Evolutionary conservation across 1,140 invertebrate genomes (phyloP).

Genomic region (Drosophila pseudoananassae): DNA sequence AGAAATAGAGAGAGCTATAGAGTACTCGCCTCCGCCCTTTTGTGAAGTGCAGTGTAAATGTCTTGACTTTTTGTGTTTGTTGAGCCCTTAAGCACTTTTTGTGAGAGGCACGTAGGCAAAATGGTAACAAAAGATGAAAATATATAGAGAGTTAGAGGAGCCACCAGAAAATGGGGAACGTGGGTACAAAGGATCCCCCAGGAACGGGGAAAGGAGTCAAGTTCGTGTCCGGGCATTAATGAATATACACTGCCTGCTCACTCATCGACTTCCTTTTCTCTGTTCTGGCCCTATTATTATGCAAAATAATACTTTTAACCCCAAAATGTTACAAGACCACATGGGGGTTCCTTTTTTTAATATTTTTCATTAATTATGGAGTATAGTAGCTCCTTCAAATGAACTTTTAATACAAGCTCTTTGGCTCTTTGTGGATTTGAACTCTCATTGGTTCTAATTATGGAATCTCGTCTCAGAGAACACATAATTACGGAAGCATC

Average conservation of each 20-base stretch:
- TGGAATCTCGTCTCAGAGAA: slow-evolving; percentile 4
- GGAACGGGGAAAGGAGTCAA: slow-evolving; percentile 21
- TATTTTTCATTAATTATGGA: slow-evolving; percentile 62
- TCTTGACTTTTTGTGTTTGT: slow-evolving; percentile 81
- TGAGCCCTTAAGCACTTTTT: slow-evolving; percentile 71
- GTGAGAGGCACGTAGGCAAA: slow-evolving; percentile 49
- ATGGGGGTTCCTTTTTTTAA: not conserved
- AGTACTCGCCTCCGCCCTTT: slow-evolving; percentile 21
- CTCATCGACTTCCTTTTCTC: slow-evolving; percentile 39
- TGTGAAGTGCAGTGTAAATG: slow-evolving; percentile 78
- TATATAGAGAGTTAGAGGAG: slow-evolving; percentile 5
- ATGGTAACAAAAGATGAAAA: slow-evolving; percentile 50
- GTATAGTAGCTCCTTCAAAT: not conserved
- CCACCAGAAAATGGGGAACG: slow-evolving; percentile 1
- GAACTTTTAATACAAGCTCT: not conserved
- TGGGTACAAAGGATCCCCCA: not conserved
- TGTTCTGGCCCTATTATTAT: slow-evolving; percentile 22
- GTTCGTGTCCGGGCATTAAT: slow-evolving; percentile 51
- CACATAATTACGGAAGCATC: slow-evolving; percentile 48
- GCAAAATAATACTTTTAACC: slow-evolving; percentile 46
- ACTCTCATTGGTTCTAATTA: not conserved
- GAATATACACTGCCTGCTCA: slow-evolving; percentile 32
- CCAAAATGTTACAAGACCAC: slow-evolving; percentile 26
- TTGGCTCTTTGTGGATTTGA: not conserved
- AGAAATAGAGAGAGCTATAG: not conserved